Percentiles rank a stretch among this genome's conserved stretches.
Evolutionary conservation across 2,888 invertebrate genomes (phyloP).

Genomic region (Conistra vaccinii): DNA sequence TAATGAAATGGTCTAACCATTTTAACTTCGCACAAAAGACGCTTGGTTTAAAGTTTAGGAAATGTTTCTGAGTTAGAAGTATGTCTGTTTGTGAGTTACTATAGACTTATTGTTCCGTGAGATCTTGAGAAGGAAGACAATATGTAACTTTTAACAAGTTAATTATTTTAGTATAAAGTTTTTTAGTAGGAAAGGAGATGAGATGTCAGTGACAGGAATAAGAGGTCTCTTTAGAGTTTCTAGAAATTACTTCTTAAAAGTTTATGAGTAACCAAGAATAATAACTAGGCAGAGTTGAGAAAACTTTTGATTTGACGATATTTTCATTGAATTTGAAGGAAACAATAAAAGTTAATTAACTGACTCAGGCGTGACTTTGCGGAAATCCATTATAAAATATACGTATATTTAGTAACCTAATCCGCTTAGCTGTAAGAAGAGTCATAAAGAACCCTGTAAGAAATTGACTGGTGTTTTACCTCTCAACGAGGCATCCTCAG

Average conservation of each 20-base stretch:
- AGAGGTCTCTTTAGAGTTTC: neutral
- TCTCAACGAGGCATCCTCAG: no score
- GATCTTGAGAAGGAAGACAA: neutral
- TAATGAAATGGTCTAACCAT: slow-evolving; percentile 55
- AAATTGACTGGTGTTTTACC: no score
- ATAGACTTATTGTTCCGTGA: slow-evolving; percentile 19
- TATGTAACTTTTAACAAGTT: slow-evolving; percentile 41
- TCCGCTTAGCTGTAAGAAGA: no score
- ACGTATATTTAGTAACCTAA: no score
- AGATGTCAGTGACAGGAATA: slow-evolving; percentile 22
- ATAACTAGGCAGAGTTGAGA: neutral
- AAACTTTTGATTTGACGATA: neutral
- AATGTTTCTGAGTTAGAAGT: slow-evolving; percentile 29
- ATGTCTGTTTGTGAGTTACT: slow-evolving; percentile 27
- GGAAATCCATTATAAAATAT: no score
- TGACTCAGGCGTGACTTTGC: no score
- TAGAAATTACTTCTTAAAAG: slow-evolving; percentile 11
- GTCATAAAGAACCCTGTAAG: no score
- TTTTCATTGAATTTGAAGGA: neutral
- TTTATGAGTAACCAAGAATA: neutral
- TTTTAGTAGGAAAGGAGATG: slow-evolving; percentile 9
- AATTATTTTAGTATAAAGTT: slow-evolving; percentile 19
- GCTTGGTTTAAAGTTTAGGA: slow-evolving; percentile 44
- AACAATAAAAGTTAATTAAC: no score
- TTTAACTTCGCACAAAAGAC: slow-evolving; percentile 51